phyloP scores from a whole-genome alignment of 2,113 vertebrate genomes.

The Coracopsis vasa region DNA sequence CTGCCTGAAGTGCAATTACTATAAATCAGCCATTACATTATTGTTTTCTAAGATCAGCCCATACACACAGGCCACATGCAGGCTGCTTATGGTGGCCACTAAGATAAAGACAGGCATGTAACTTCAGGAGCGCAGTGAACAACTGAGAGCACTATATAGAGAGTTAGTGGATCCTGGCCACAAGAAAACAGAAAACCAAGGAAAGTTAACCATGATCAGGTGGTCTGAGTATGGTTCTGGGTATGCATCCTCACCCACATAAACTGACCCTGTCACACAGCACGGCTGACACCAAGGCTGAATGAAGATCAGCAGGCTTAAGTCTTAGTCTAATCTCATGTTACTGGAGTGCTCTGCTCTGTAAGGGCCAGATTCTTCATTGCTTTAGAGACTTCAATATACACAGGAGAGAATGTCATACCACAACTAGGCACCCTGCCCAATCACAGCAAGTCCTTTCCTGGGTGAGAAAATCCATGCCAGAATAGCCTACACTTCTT shows the following conservation, averaged over 20 bases:
- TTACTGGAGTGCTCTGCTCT: background rate
- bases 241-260: background rate
- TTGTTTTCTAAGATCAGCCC: background rate
- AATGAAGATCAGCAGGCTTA: background rate
- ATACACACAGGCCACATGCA: background rate
- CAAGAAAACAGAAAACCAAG: background rate
- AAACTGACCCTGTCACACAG: background rate
- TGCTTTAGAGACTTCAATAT: background rate
- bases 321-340: background rate
- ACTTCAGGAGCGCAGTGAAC: background rate
- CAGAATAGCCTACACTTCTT: background rate
- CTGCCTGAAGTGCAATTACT: background rate
- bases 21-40: background rate
- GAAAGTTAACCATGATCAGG: background rate
- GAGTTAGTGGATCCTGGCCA: background rate
- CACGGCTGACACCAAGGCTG: background rate
- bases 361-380: background rate
- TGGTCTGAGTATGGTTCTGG: background rate
- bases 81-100: background rate
- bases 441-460: background rate
- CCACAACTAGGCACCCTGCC: background rate
- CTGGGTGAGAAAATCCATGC: background rate
- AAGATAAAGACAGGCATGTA: background rate
- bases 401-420: background rate
- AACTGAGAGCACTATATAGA: background rate